Base-by-base conservation (phyloP, 1,140 invertebrate species). In the Brachionus koreanus region DNA sequence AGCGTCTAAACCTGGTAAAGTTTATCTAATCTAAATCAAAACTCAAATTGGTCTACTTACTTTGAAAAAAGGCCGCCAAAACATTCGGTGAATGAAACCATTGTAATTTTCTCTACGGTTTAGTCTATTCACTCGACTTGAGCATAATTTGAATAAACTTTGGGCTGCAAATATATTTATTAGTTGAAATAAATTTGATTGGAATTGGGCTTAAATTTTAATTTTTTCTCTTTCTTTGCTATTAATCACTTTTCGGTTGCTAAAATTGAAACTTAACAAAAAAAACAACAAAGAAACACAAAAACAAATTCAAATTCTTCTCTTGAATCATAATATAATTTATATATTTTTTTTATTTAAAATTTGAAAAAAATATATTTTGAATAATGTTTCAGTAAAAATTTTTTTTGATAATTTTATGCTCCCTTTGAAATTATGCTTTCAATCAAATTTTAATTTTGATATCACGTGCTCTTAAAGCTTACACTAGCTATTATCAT, bases 61-160 rank as follows among this genome's bases (percentile, higher is more conserved):
- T 65, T 79, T 16, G 49, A 65, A 57, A 79, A 65, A 39, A 79
- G 29, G 3, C 76, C 52, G 7, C 76, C 76, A 16, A 79, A 12
- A 65, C 76, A 79, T 61, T 79, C 76, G 3, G 76, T 79, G 43
- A 79, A 79, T 57, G 76, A 79, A 61, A 79, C 76, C 76, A 79
- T 79, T 3, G 5, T 74, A 43, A 19, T 35, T 42, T 72, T 72
- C 9, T 65, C 12, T 33, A 10, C 63, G 16, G 49, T 57, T 23
- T 57, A 57, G 19, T 3, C 10, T 65, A 12, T 33, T 29, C 9
- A 4, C 3, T 65, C 25, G 13, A n/a, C 7, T 19, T 72, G n/a
- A 39, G 16, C 33, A 72, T 72, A 19, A 72, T 57, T 57, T 19
- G 49, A 13, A 49, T 16, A 49, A 49, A 49, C 12, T 49, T 49